Evolutionary conservation across 2,797 vertebrate species (phyloP).

Genomic region (Pseudotriccus pelzelni): DNA sequence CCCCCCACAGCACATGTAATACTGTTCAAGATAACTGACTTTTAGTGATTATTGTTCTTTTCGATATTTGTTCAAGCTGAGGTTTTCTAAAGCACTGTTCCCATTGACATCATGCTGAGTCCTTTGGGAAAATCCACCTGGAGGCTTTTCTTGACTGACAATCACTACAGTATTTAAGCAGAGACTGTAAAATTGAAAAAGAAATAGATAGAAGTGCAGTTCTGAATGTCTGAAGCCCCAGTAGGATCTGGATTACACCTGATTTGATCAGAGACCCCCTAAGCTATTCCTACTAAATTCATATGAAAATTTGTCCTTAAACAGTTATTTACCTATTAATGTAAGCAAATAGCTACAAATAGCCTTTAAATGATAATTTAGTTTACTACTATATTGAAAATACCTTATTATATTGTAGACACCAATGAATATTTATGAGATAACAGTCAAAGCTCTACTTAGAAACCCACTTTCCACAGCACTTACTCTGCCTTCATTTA

Average conservation of each 20-base stretch:
- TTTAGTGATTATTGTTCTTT: not conserved
- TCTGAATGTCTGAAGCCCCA: not conserved
- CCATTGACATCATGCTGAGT: not conserved
- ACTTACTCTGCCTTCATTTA: not conserved
- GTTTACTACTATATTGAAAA: not conserved
- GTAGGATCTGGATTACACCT: not conserved
- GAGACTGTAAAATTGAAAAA: constrained; percentile 16
- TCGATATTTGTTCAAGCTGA: not conserved
- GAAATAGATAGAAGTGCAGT: not conserved
- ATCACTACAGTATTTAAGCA: not conserved
- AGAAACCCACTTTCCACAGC: not conserved
- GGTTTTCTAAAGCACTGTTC: not conserved
- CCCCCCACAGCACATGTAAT: not conserved
- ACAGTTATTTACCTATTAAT: not conserved
- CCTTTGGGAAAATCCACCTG: constrained; percentile 4
- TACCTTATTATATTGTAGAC: not conserved
- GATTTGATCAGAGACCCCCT: not conserved
- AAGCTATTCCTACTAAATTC: not conserved
- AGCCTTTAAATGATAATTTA: not conserved
- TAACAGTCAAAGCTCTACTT: not conserved
- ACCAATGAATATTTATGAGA: not conserved
- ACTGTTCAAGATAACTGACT: not conserved
- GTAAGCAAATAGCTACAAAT: not conserved
- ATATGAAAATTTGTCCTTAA: not conserved
- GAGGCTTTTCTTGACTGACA: constrained; percentile 26